These are phyloP conservation scores for Anniella stebbinsi DNA, from an alignment of 2,797 vertebrate species.

Conservation along the genomic window DNA sequence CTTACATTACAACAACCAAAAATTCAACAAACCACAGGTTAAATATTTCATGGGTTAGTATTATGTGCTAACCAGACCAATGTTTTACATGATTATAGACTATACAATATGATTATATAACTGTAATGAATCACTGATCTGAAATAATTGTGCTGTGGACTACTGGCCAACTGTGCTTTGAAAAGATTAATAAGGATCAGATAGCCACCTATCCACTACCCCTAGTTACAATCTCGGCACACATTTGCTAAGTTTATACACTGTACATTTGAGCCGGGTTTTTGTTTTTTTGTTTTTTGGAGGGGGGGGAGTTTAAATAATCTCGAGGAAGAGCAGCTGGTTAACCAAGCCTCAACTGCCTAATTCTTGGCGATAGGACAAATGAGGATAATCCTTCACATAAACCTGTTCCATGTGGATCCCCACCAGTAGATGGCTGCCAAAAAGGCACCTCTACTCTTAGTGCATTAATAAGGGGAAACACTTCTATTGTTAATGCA, in stretches of 20 bases:
- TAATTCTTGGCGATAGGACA: neutral
- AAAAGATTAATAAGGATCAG: neutral
- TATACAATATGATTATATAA: too few relatives aligned
- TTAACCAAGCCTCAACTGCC: neutral
- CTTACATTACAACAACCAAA: too few relatives aligned
- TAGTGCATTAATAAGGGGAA: too few relatives aligned
- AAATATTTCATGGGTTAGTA: too few relatives aligned
- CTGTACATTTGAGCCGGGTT: neutral
- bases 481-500: neutral
- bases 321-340: neutral
- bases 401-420: rapidly evolving
- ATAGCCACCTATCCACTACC: neutral
- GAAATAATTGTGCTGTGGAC: neutral
- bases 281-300: too few relatives aligned
- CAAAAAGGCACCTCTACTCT: neutral
- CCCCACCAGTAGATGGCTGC: neutral
- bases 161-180: neutral
- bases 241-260: neutral
- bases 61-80: too few relatives aligned
- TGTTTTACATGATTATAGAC: too few relatives aligned
- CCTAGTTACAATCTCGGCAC: too few relatives aligned
- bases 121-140: too few relatives aligned
- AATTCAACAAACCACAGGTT: too few relatives aligned
- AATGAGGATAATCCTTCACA: neutral
- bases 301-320: neutral